Base-by-base conservation (phyloP, 2,888 invertebrate species). In the Chymomyza procnemis region DNA sequence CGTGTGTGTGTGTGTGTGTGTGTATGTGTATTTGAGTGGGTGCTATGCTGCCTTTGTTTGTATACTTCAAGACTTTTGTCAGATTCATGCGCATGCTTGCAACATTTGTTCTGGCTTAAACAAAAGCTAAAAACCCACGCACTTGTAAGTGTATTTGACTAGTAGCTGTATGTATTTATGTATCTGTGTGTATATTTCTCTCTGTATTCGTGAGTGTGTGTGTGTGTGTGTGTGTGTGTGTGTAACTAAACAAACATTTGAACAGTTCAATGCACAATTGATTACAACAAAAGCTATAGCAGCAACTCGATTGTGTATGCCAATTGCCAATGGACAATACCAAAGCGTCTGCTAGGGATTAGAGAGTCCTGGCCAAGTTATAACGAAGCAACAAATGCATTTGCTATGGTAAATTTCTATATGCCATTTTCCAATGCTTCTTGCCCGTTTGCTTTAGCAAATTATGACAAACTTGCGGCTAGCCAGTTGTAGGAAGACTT, bases 241-340 rank as follows among this genome's bases (percentile, higher is more conserved):
- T n/a, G 12, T 12, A 19, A 6, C 48, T 50, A 61, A 14, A 67
- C 67, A 70, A 70, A 76, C 71, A 76, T 74, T 77, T 69, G 72
- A 70, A 79, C 73, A 86, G 83, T 83, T 86, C 86, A 83, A 79
- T 84, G 79, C 75, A 82, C 82, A 84, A 73, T 79, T 75, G 70
- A 79, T 68, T 74, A 74, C 78, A 72, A 65, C 74, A 65, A 19
- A 16, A 19, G 19, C 54, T 56, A 8, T 21, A 22, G 6, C 14
- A 50, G 48, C 16, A 50, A 16, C 18, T 18, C 48, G 48, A 16
- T 50, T 18, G 6, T n/a, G n/a, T 46, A 62, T 41, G 21, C 30
- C 18, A 63, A 56, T 2, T 48, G 56, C 46, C 46, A n/a, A 22
- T 58, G 26, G 34, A 69, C 68, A 73, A 56, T 61, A 50, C 34